A percentile compares a stretch with the other conserved stretches of the same genome.
Conservation (phyloP, 2,888 invertebrate species). For the Azorinus chamasolen region DNA sequence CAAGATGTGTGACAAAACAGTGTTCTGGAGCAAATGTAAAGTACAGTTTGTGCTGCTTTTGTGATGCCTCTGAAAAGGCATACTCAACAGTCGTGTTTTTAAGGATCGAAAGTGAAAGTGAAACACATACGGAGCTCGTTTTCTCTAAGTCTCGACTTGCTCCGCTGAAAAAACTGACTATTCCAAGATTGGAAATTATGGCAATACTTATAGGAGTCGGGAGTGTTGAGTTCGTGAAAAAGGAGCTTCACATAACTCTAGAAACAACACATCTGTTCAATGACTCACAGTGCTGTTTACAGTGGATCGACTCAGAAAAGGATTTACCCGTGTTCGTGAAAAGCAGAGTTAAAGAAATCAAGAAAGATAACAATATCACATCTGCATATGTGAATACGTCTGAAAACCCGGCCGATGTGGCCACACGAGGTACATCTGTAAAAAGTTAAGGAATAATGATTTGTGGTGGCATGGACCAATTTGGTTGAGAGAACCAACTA, state of each 20-base stretch:
- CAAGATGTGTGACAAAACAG: constrained; percentile 1
- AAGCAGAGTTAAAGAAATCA: too few relatives aligned
- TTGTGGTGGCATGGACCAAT: constrained; percentile 15
- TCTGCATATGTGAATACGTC: too few relatives aligned
- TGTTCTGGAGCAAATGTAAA: background rate
- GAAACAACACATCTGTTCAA: background rate
- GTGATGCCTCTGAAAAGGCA: constrained; percentile 25
- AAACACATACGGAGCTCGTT: constrained; percentile 13
- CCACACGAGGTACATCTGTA: background rate
- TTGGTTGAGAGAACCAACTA: background rate
- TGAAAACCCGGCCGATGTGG: too few relatives aligned
- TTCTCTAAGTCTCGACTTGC: constrained; percentile 43
- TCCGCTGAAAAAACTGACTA: constrained; percentile 16
- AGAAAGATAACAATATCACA: too few relatives aligned
- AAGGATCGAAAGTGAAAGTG: constrained; percentile 7
- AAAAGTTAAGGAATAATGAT: constrained; percentile 4
- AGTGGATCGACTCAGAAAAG: too few relatives aligned
- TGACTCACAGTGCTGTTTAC: too few relatives aligned
- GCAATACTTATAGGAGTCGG: constrained; percentile 4
- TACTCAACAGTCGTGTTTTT: constrained; percentile 28
- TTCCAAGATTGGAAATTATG: constrained; percentile 11
- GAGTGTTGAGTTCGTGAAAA: background rate
- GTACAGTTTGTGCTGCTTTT: constrained; percentile 13
- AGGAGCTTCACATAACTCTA: background rate
- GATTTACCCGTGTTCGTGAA: too few relatives aligned